Conservation (phyloP, 2,888 invertebrate species). For the Cephus spinipes region DNA sequence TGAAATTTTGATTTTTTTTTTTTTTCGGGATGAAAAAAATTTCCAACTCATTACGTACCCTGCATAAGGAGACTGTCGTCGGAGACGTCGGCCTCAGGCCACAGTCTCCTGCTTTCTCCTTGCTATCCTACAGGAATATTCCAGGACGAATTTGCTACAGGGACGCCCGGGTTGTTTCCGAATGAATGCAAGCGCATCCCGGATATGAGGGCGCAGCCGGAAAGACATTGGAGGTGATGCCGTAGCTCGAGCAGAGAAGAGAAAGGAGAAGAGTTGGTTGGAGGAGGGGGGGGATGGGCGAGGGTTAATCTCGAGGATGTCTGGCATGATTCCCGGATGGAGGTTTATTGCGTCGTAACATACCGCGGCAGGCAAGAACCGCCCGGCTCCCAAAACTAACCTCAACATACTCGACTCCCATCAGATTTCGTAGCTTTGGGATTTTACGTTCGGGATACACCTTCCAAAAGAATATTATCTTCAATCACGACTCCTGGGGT, state of each 20-base stretch:
- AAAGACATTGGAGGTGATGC: background rate
- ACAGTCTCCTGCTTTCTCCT: conserved; percentile 6
- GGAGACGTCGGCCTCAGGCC: background rate
- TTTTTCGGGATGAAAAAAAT: background rate
- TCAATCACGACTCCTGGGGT: background rate
- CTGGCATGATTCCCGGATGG: conserved; percentile 52
- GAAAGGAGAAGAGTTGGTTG: background rate
- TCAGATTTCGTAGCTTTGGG: conserved; percentile 25
- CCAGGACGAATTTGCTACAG: background rate
- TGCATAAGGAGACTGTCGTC: background rate
- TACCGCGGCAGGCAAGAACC: conserved; percentile 31
- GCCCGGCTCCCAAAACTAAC: conserved; percentile 18
- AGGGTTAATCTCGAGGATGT: conserved; percentile 57
- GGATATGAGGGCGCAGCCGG: background rate
- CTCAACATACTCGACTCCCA: conserved; percentile 21
- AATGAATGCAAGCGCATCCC: background rate
- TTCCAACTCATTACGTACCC: background rate
- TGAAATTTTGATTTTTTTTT: background rate
- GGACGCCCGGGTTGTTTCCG: background rate
- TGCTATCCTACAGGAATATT: conserved; percentile 30
- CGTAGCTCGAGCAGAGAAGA: background rate
- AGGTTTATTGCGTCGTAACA: conserved; percentile 58
- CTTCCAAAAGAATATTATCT: background rate
- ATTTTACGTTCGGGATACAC: conserved; percentile 17
- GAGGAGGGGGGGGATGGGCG: conserved; percentile 13